A percentile compares a stretch with the other conserved stretches of the same genome.
phyloP scores from a whole-genome alignment of 2,888 invertebrate species.

The Oeneis ivallda region DNA sequence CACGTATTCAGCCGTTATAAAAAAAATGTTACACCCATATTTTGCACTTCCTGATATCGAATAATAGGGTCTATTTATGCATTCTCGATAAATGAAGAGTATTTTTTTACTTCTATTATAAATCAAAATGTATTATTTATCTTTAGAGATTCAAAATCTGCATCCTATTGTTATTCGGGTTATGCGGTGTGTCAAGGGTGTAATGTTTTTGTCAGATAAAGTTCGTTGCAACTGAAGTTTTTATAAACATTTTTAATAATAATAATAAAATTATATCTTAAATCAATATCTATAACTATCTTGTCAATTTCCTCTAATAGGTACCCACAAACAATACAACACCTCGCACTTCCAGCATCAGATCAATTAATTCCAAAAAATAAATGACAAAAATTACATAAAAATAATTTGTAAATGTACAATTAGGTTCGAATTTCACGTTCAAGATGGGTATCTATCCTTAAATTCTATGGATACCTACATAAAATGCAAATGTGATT shows the following conservation, averaged over 20 bases:
- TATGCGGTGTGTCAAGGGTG: conserved; percentile 81
- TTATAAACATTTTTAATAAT: not conserved
- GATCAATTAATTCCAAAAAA: no score
- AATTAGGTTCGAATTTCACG: conserved; percentile 18
- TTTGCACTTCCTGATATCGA: conserved; percentile 79
- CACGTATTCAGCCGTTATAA: conserved; percentile 74
- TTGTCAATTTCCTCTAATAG: no score
- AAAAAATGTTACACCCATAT: conserved; percentile 81
- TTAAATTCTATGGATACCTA: conserved; percentile 12
- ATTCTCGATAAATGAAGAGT: conserved; percentile 81
- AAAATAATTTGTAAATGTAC: not conserved
- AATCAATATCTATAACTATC: no score
- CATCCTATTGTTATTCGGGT: conserved; percentile 80
- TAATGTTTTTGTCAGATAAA: conserved; percentile 72
- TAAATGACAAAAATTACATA: not conserved
- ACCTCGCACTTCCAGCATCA: no score
- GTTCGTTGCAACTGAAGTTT: conserved; percentile 48
- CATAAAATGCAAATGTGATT: conserved; percentile 21
- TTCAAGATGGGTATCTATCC: not conserved
- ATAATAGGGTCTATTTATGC: conserved; percentile 82
- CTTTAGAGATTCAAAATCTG: conserved; percentile 80
- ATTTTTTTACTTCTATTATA: conserved; percentile 80
- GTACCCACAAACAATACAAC: no score
- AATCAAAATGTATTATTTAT: conserved; percentile 83
- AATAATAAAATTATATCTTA: not conserved